Evolutionary conservation across 2,113 vertebrate species (phyloP).

Genomic region (Pseudonaja textilis): DNA sequence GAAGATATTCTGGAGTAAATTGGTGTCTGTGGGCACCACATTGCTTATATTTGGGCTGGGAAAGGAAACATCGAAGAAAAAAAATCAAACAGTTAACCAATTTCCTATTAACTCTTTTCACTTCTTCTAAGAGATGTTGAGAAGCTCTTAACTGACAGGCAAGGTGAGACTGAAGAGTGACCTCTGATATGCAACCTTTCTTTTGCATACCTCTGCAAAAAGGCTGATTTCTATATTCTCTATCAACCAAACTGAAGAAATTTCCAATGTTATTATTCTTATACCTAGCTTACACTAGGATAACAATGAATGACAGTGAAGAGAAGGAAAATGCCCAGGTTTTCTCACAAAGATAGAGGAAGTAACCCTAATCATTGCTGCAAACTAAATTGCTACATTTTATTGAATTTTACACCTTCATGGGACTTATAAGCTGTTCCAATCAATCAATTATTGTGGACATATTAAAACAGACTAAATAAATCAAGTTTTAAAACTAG

Average conservation of each 20-base stretch:
- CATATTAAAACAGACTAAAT: background rate
- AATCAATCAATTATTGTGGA: background rate
- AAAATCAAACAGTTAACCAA: background rate
- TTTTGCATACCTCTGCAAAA: background rate
- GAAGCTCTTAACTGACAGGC: background rate
- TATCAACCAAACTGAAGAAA: background rate
- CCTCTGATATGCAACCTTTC: background rate
- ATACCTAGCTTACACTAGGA: background rate
- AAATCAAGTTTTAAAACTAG: background rate
- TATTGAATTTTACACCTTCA: background rate
- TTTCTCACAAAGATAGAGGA: constrained; percentile 1
- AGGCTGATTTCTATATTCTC: background rate
- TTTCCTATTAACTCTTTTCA: background rate
- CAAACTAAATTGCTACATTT: background rate
- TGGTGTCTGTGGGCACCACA: background rate
- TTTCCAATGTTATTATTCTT: background rate
- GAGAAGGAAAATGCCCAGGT: background rate
- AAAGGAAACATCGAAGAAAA: background rate
- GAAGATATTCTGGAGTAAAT: background rate
- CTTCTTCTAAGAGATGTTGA: background rate
- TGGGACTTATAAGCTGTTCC: background rate
- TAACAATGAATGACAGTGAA: constrained; percentile 6
- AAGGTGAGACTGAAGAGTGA: background rate
- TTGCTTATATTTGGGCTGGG: background rate
- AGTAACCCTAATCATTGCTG: background rate